A percentile compares a stretch with the other conserved stretches of the same genome.
These are phyloP conservation scores for Vulpes ferrilata DNA, from an alignment of 2,113 vertebrate species.

Conservation along the genomic window DNA sequence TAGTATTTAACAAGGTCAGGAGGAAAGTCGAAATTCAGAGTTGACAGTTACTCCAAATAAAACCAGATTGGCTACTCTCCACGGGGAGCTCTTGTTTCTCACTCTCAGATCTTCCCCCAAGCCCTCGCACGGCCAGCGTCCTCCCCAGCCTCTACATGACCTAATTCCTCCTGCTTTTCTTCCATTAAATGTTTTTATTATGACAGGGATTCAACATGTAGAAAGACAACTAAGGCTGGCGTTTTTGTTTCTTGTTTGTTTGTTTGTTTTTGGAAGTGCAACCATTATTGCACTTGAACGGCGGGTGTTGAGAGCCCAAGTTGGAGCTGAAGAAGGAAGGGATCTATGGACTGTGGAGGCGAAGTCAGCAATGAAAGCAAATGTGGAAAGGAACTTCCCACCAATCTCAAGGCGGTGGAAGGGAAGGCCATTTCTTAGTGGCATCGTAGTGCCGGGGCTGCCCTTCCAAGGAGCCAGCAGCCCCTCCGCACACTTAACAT, in stretches of 20 bases:
- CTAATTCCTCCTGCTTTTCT: background rate
- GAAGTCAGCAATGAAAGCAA: background rate
- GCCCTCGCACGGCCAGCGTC: background rate
- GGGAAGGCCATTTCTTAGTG: background rate
- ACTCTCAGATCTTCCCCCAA: background rate
- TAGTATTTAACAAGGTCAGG: background rate
- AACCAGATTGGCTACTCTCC: background rate
- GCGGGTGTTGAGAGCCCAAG: background rate
- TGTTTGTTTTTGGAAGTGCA: background rate
- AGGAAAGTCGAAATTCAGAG: background rate
- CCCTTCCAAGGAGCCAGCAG: background rate
- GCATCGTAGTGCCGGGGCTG: background rate
- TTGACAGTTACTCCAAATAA: background rate
- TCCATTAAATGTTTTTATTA: constrained; percentile 22
- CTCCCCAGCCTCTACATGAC: background rate
- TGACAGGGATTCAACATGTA: background rate
- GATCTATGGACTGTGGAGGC: background rate
- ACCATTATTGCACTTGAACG: background rate
- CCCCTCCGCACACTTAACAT: background rate
- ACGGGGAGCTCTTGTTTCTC: background rate
- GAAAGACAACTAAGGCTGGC: background rate
- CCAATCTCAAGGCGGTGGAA: background rate
- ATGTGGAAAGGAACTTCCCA: background rate
- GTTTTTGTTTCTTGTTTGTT: background rate
- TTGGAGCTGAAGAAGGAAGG: background rate